Conservation (phyloP, 2,113 vertebrate genomes). For the Cryptoleucopteryx plumbea region DNA sequence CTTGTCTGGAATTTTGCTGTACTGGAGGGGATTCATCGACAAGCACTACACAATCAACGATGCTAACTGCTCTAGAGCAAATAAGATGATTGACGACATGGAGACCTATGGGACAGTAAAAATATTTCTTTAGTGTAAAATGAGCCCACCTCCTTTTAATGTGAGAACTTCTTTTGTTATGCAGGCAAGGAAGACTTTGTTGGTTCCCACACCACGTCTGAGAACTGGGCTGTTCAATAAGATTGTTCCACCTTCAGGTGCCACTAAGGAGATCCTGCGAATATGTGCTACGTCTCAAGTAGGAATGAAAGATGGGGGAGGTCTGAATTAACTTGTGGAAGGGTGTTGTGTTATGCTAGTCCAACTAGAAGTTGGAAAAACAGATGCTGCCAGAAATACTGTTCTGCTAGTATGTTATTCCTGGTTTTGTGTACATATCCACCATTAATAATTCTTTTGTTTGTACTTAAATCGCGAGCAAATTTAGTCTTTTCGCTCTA, state of each 20-base stretch:
- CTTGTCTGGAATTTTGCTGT: background rate
- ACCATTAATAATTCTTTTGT: background rate
- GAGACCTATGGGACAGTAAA: background rate
- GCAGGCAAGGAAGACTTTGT: slow-evolving; percentile 86
- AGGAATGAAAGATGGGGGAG: background rate
- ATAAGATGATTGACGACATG: background rate
- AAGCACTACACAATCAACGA: background rate
- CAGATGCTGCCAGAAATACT: background rate
- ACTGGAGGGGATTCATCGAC: background rate
- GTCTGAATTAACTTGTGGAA: background rate
- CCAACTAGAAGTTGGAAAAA: background rate
- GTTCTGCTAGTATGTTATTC: background rate
- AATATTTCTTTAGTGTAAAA: background rate
- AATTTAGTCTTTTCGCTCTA: background rate
- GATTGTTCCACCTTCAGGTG: slow-evolving; percentile 83
- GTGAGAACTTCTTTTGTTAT: background rate
- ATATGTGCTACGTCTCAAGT: slow-evolving; percentile 89
- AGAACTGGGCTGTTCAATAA: slow-evolving; percentile 88
- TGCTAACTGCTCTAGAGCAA: background rate
- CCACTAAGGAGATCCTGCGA: slow-evolving; percentile 80
- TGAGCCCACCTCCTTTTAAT: background rate
- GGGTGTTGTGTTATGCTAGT: background rate
- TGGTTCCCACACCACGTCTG: slow-evolving; percentile 93
- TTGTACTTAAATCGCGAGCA: background rate
- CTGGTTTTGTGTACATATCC: background rate